Percentiles rank a stretch among this genome's conserved stretches.
These are phyloP conservation scores for Loris lydekkerianus DNA, from an alignment of 2,797 vertebrate genomes.

Conservation along the genomic window DNA sequence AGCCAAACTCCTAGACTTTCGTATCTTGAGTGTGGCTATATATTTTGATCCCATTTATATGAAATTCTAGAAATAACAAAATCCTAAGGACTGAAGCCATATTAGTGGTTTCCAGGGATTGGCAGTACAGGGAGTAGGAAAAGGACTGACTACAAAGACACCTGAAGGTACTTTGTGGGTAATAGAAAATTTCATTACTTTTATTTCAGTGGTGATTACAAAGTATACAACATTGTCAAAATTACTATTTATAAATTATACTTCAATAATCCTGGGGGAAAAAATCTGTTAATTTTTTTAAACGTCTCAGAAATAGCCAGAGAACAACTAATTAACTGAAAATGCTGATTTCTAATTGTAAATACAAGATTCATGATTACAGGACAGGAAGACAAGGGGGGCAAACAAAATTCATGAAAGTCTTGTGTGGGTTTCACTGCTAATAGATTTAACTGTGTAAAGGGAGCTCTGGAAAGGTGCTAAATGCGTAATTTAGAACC, in stretches of 20 bases:
- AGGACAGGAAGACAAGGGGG: not conserved
- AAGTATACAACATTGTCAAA: slow-evolving; percentile 51
- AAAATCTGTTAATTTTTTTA: not conserved
- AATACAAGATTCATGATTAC: slow-evolving; percentile 45
- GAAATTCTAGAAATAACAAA: slow-evolving; percentile 58
- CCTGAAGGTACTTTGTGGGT: not conserved
- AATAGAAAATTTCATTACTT: slow-evolving; percentile 54
- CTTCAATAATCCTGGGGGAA: slow-evolving; percentile 4
- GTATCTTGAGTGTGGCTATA: not conserved
- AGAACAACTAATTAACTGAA: slow-evolving; percentile 39
- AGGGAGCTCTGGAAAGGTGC: not conserved
- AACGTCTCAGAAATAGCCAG: slow-evolving; percentile 25
- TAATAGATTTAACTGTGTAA: slow-evolving; percentile 16
- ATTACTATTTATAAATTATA: slow-evolving; percentile 12
- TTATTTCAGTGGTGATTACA: slow-evolving; percentile 46
- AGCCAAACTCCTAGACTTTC: slow-evolving; percentile 14
- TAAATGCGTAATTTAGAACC: slow-evolving; percentile 44
- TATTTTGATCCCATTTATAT: slow-evolving; percentile 48
- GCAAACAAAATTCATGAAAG: not conserved
- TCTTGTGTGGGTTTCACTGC: not conserved
- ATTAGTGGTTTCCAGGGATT: not conserved
- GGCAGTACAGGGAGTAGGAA: not conserved
- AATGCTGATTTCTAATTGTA: slow-evolving; percentile 13
- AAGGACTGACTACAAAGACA: not conserved
- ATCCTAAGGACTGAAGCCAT: slow-evolving; percentile 54